Base-by-base conservation (phyloP, 2,888 invertebrate genomes). In the Aelia acuminata region DNA sequence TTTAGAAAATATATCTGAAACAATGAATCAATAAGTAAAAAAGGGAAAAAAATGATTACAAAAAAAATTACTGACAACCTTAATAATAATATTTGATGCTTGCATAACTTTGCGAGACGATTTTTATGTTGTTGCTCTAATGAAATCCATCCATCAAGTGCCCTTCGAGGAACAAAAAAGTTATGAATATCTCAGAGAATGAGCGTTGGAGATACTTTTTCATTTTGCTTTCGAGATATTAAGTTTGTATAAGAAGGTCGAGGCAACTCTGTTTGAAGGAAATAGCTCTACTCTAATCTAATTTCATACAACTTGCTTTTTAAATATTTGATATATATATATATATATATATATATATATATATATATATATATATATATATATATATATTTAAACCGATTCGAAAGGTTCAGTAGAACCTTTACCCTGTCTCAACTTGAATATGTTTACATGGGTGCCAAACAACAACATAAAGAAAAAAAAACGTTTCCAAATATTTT, bases 61-160 rank as follows among this genome's bases (percentile, higher is more conserved):
- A 26, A 26, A 13, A 57, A 26, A 26, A 57, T 57, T 13, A 11
- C 8, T 26, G 13, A 26, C 26, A 57, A 57, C 1, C 13, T 26
- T 26, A 63, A 63, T 31, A 63, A 63, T 31, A 63, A 31, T 63
- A 63, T 13, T 5, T 63, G 31, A 31, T 31, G 26, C 31, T 63
- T 63, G 31, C 18, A 31, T 31, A 15, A 35, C 63, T 26, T 35
- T 18, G 7, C 7, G 18, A 15, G 31, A 57, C 3, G 1, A 15
- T 63, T 63, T 35, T 15, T 63, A 15, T 63, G 31, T 35, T 63
- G 31, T 35, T 63, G 31, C 63, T 63, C 18, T 63, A 63, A 63
- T 63, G 63, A 63, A 35, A 63, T 18, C 31, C 63, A 63, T 63
- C 63, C 63, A 63, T 63, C 63, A 63, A 63, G 31, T 15, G 31